Percentiles rank a stretch among this genome's conserved stretches.
Evolutionary conservation across 1,140 invertebrate species (phyloP).

Genomic region (Triops cancriformis): DNA sequence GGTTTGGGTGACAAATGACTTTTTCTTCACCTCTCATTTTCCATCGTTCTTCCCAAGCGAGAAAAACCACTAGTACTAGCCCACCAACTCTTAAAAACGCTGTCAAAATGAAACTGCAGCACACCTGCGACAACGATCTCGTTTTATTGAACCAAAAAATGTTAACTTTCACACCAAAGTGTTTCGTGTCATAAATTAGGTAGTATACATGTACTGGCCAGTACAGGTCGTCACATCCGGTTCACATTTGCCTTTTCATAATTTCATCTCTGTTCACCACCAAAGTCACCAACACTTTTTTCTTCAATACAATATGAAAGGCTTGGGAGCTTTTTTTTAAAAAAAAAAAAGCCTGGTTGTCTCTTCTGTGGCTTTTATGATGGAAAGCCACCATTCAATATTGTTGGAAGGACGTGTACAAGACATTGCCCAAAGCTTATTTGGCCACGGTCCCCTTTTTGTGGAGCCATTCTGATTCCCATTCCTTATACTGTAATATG

Average conservation of each 20-base stretch:
- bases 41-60: background rate
- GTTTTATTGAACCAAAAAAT: background rate
- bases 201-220: background rate
- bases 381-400: too few relatives aligned
- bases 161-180: background rate
- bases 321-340: too few relatives aligned
- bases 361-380: too few relatives aligned
- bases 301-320: too few relatives aligned
- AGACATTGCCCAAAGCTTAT: too few relatives aligned
- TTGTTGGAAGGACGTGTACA: too few relatives aligned
- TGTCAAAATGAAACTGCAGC: background rate
- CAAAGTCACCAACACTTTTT: too few relatives aligned
- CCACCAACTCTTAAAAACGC: background rate
- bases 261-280: background rate
- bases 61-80: background rate
- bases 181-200: background rate
- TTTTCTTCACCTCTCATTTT: background rate
- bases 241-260: slow-evolving; percentile 4
- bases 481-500: background rate
- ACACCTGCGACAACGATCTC: background rate
- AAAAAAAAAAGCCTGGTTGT: too few relatives aligned
- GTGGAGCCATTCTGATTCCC: background rate
- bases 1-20: background rate
- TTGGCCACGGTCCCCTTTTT: background rate
- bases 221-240: background rate